Evolutionary conservation across 2,797 vertebrate species (phyloP).

Genomic region (Pangasius mekongensis): DNA sequence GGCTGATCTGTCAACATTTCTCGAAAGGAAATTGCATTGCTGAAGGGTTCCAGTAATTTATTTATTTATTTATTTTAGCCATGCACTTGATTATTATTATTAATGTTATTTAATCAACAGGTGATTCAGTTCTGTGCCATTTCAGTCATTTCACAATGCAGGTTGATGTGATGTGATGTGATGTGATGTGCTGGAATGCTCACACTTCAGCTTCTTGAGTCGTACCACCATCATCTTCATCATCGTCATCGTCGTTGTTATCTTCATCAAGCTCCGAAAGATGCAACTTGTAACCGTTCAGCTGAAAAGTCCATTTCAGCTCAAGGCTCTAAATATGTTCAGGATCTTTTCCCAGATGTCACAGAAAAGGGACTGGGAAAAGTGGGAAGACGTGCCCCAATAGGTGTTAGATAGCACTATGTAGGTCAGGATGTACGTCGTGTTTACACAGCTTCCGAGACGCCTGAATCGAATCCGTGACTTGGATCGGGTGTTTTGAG

Average conservation of each 20-base stretch:
- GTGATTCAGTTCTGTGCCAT: neutral
- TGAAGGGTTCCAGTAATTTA: neutral
- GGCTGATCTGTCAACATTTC: neutral
- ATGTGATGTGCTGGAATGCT: neutral
- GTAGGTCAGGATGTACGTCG: neutral
- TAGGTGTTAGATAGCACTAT: neutral
- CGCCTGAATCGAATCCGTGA: neutral
- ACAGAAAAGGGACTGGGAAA: neutral
- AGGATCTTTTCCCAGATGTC: neutral
- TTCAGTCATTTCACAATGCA: conserved; percentile 1
- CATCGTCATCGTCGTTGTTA: neutral
- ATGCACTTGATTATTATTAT: neutral
- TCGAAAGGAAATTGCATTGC: neutral
- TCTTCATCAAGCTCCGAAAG: neutral
- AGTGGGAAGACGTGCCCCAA: neutral
- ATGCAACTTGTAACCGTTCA: neutral
- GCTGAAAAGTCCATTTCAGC: neutral
- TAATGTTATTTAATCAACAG: neutral
- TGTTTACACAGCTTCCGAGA: neutral
- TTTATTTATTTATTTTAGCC: too few relatives aligned
- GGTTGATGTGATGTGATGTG: neutral
- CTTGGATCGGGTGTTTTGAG: neutral
- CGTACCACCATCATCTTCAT: neutral
- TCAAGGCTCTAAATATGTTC: neutral
- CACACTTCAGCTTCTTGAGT: neutral